These are phyloP conservation scores for Sus scrofa DNA, from an alignment of 2,113 vertebrate genomes.

Conservation along the genomic window T2T-Sscrofa CM000812.6:240114001-240114500, in stretches of 20 bases:
- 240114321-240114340: neutral
- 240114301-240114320: slow-evolving; percentile 30
- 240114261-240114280: neutral
- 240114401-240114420: neutral
- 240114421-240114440: neutral
- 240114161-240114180: neutral
- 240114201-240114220: neutral
- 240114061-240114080: slow-evolving; percentile 17
- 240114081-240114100: slow-evolving; percentile 8
- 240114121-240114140: neutral
- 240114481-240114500: neutral
- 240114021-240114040: neutral
- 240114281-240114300: neutral
- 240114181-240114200: neutral
- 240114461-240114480: neutral
- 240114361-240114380: slow-evolving; percentile 26
- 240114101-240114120: slow-evolving; percentile 25
- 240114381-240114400: slow-evolving; percentile 43
- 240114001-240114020: slow-evolving; percentile 32
- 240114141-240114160: neutral
- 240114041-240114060: neutral
- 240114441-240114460: slow-evolving; percentile 38
- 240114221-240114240: neutral
- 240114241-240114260: neutral
- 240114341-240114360: slow-evolving; percentile 28